Evolutionary conservation across 2,888 invertebrate species (phyloP), one percentile per base, ranked within the genome.

Genomic region (Dasysyrphus tricinctus): DNA sequence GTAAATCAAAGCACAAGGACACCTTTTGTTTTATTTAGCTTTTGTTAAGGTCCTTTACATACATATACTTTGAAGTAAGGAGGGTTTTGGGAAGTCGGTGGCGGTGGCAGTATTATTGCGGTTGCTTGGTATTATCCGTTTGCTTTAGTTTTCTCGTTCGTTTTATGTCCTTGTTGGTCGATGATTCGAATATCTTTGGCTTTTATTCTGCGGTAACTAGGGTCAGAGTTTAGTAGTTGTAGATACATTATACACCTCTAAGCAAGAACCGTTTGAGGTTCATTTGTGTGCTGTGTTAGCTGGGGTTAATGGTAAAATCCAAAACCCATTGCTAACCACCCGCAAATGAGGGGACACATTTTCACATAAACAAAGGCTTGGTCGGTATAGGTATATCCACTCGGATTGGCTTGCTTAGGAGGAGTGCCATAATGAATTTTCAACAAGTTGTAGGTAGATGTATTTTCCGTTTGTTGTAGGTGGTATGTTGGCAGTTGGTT

Each of bases 371-470:
- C 79, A 82, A 82, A 79, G 82, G 74, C 74, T 78, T 44, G 81
- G 69, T 74, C 39, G 37, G 59, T 51, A 3, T 24, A 1, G 24
- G 3, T 51, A 14, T 29, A 14, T 7, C 8, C 54, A 32, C 0
- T 32, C 7, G 51, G 24, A 39, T 74, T 79, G 78, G 63, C 74
- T 82, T 75, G 75, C 67, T 65, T 44, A 63, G 14, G 11, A 76
- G 77, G 54, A 86, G 82, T 74, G 86, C 78, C 79, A 82, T 82
- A 86, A 86, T 86, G 86, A 86, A 86, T 82, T 86, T 79, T 86
- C 86, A 86, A 86, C 86, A 86, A 82, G 82, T 86, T 86, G 82
- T 81, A 47, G 44, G 37, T 19, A 39, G 14, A 19, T 44, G 44
- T 39, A 39, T 49, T 34, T 54, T 57, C n/a, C 56, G 49, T 72